These are phyloP conservation scores for Apotomis betuletana DNA, from an alignment of 2,888 invertebrate species.

Conservation along the genomic window DNA sequence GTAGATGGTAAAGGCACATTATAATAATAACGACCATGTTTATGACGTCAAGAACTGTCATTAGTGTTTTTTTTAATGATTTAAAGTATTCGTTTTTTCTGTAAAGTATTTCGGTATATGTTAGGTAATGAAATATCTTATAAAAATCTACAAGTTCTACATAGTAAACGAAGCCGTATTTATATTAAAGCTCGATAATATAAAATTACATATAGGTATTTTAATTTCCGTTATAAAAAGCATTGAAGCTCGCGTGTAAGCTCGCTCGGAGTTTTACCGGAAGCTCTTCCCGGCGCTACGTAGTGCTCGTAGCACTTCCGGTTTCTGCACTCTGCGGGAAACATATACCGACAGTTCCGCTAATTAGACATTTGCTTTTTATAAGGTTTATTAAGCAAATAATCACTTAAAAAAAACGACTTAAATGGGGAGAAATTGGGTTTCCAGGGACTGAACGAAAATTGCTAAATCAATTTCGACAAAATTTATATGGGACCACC, in stretches of 20 bases:
- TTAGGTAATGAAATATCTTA: not conserved
- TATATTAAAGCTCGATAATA: not conserved
- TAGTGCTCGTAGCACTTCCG: slow-evolving; percentile 38
- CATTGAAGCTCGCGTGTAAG: slow-evolving; percentile 7
- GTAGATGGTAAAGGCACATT: too few relatives aligned
- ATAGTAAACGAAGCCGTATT: not conserved
- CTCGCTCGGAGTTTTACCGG: slow-evolving; percentile 18
- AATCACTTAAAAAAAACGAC: too few relatives aligned
- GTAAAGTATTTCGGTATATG: too few relatives aligned
- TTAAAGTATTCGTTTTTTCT: too few relatives aligned
- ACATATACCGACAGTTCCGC: slow-evolving; percentile 1
- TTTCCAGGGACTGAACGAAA: too few relatives aligned
- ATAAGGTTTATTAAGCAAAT: not conserved
- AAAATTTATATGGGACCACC: too few relatives aligned
- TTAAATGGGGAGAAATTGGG: too few relatives aligned
- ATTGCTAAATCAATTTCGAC: too few relatives aligned
- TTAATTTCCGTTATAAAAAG: slow-evolving; percentile 20
- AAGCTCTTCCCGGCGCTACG: slow-evolving; percentile 40
- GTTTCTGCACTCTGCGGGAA: slow-evolving; percentile 25
- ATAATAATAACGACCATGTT: too few relatives aligned
- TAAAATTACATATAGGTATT: not conserved
- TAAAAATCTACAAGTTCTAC: not conserved
- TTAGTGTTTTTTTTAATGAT: too few relatives aligned
- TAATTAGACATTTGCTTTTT: not conserved
- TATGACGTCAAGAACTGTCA: too few relatives aligned